Conservation (phyloP, 2,797 vertebrate species). For the Hipposideros larvatus region DNA sequence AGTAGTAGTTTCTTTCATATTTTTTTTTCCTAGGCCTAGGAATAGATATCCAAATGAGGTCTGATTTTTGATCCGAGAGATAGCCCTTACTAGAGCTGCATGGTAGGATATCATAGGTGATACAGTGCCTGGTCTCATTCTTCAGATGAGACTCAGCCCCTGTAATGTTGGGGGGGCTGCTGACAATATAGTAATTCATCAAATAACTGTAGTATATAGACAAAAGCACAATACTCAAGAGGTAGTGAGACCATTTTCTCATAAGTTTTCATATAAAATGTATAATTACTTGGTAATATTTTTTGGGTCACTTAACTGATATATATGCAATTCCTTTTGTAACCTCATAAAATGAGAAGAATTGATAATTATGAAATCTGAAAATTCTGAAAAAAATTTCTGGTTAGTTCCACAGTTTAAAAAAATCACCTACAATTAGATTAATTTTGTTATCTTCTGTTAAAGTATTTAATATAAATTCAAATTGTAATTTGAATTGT, state of each 20-base stretch:
- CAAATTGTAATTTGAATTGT: background rate
- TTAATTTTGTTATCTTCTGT: background rate
- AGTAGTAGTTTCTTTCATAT: background rate
- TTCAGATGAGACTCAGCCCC: background rate
- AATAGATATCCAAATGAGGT: background rate
- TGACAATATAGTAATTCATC: background rate
- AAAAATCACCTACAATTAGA: background rate
- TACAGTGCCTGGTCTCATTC: background rate
- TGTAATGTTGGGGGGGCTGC: background rate
- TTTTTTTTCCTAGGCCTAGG: background rate
- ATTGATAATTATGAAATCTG: background rate
- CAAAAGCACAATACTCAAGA: background rate
- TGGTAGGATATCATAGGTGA: background rate
- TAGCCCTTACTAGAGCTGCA: background rate
- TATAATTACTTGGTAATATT: background rate
- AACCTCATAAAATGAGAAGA: background rate
- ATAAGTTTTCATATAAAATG: background rate
- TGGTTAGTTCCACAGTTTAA: background rate
- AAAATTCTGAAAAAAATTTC: background rate
- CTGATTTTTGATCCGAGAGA: background rate
- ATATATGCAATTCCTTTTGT: background rate
- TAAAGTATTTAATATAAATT: constrained; percentile 44
- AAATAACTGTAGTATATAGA: background rate
- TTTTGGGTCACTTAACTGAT: background rate
- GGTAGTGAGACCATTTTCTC: background rate